Base-by-base conservation (phyloP, 2,888 invertebrate species). In the Meiosimyza platycephala region DNA sequence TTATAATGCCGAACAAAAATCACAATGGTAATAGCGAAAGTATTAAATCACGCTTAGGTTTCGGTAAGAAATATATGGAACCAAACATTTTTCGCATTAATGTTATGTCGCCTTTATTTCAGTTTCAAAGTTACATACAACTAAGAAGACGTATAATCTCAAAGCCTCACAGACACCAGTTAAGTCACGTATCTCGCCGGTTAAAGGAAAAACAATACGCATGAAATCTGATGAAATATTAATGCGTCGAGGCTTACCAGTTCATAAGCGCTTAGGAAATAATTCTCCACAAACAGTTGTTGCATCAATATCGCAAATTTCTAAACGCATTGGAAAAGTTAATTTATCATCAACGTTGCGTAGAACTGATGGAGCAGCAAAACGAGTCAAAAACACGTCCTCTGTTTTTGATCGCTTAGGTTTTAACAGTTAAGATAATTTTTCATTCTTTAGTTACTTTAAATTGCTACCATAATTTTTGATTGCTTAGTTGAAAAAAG, bases 391-490 rank as follows among this genome's bases (percentile, higher is more conserved):
- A 79, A 75, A 48, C 54, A 47, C 67, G 9, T 40, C 71, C 9
- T 82, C 85, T 0, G 86, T 86, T 28, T 86, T 86, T 60, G 84
- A 86, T 77, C 84, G 86, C 16, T 79, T 86, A 47, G 86, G 86
- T 7, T 85, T 83, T 68, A 82, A 80, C 70, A 83, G 80, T 62
- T 84, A 76, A 76, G 54, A 13, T 40, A 18, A 3, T 63, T 13
- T 12, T 55, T 60, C 52, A n/a, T 59, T 69, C 47, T 40, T 40
- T 40, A 40, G 40, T 40, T 40, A 40, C 40, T 40, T 28, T 40
- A 40, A 40, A 40, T 7, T 9, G 6, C 9, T 7, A 40, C 9
- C 9, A 9, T 40, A 9, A 40, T 40, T 40, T 40, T 40, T 40
- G 40, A 40, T 40, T 40, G 40, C 40, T 40, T 40, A 40, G 3